Conservation (phyloP, 2,113 vertebrate species). For the Numenius arquata region DNA sequence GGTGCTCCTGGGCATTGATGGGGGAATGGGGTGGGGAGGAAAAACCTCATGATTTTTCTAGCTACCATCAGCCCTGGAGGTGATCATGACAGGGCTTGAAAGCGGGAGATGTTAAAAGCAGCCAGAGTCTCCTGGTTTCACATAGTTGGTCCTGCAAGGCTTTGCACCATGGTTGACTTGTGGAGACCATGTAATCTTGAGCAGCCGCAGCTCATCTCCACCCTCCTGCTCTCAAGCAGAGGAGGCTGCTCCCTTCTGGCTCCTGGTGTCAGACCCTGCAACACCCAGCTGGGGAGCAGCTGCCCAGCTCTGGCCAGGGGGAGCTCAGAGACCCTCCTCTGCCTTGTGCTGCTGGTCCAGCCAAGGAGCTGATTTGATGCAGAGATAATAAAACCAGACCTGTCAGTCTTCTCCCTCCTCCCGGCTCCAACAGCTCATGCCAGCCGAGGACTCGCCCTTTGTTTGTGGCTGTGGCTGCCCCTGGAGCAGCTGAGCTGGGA, state of each 20-base stretch:
- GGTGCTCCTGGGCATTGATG: background rate
- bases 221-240: background rate
- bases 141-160: background rate
- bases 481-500: background rate
- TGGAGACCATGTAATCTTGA: background rate
- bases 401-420: background rate
- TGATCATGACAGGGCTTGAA: background rate
- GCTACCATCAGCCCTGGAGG: accelerated
- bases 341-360: background rate
- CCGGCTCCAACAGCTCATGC: background rate
- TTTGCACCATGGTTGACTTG: background rate
- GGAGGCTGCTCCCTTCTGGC: background rate
- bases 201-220: background rate
- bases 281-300: background rate
- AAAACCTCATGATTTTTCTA: background rate
- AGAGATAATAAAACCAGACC: background rate
- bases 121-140: background rate
- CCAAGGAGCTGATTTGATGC: background rate
- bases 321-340: background rate
- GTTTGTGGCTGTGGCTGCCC: background rate
- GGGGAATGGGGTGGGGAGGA: conserved; percentile 29
- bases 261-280: background rate
- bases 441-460: background rate
- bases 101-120: background rate
- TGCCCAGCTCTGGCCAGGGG: background rate